Evolutionary conservation across 2,113 vertebrate genomes (phyloP).

Genomic region (Rhipidura dahli): DNA sequence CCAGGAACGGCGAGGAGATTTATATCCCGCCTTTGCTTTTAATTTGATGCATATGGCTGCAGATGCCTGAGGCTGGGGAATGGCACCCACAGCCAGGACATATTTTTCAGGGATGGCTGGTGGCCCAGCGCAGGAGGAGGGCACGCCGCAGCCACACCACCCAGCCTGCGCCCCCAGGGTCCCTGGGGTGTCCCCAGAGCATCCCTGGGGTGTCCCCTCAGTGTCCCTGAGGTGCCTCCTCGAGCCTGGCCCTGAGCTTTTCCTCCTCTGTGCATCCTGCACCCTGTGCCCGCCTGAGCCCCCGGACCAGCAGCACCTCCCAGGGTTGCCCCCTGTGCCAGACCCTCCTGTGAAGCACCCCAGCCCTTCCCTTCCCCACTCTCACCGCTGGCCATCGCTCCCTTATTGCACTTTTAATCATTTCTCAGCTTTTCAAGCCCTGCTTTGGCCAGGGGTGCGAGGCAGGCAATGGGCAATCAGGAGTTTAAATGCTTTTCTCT

Average conservation of each 20-base stretch:
- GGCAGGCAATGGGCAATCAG: neutral
- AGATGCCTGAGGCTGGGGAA: slow-evolving; percentile 4
- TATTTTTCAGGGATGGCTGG: neutral
- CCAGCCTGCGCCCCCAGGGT: neutral
- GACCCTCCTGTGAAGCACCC: rapidly evolving
- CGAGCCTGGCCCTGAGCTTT: rapidly evolving
- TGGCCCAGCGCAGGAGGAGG: neutral
- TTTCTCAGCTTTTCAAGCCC: neutral
- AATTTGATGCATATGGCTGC: slow-evolving; percentile 41
- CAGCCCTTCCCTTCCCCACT: rapidly evolving
- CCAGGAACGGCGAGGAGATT: slow-evolving; percentile 48
- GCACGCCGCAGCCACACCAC: neutral
- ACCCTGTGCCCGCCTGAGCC: rapidly evolving
- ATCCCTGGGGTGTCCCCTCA: rapidly evolving
- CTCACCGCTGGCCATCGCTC: rapidly evolving
- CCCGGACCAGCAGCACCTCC: rapidly evolving
- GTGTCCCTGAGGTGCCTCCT: rapidly evolving
- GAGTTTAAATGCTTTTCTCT: neutral
- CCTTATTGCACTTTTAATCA: neutral
- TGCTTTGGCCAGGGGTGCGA: neutral
- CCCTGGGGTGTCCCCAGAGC: rapidly evolving
- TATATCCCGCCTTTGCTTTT: slow-evolving; percentile 39
- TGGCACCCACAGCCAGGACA: neutral
- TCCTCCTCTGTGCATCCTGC: neutral
- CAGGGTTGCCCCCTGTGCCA: neutral